These are phyloP conservation scores for Notocelia uddmanniana DNA, from an alignment of 2,888 invertebrate species.

Conservation along the genomic window DNA sequence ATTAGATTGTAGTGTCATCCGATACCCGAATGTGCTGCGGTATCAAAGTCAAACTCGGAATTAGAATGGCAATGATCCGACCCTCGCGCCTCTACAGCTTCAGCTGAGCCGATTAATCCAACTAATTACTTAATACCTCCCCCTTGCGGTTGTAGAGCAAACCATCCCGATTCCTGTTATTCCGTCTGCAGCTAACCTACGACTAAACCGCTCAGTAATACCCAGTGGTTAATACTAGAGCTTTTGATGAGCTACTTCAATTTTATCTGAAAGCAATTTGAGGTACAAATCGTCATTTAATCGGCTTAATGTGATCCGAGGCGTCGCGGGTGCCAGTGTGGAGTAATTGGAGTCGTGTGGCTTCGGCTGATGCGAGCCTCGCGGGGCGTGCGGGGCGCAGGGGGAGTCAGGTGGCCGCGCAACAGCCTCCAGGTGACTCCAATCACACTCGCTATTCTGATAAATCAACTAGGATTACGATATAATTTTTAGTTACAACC, in stretches of 20 bases:
- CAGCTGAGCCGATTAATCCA: slow-evolving; percentile 47
- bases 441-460: neutral
- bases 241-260: slow-evolving; percentile 23
- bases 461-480: neutral
- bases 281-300: slow-evolving; percentile 43
- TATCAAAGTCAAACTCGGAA: slow-evolving; percentile 28
- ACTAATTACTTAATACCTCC: slow-evolving; percentile 46
- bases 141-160: slow-evolving; percentile 1
- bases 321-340: slow-evolving; percentile 41
- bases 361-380: slow-evolving; percentile 35
- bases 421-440: slow-evolving; percentile 20
- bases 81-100: slow-evolving; percentile 44
- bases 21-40: slow-evolving; percentile 38
- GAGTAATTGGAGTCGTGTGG: slow-evolving; percentile 43
- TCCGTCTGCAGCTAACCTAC: neutral
- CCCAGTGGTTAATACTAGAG: slow-evolving; percentile 12
- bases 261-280: slow-evolving; percentile 38
- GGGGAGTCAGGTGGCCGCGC: slow-evolving; percentile 14
- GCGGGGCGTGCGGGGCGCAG: neutral
- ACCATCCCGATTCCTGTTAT: neutral
- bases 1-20: slow-evolving; percentile 36
- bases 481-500: neutral
- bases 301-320: slow-evolving; percentile 41
- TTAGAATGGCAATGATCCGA: slow-evolving; percentile 39
- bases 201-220: slow-evolving; percentile 10